A percentile compares a stretch with the other conserved stretches of the same genome.
phyloP scores from a whole-genome alignment of 2,113 vertebrate species.

The Sylvilagus bachmani region DNA sequence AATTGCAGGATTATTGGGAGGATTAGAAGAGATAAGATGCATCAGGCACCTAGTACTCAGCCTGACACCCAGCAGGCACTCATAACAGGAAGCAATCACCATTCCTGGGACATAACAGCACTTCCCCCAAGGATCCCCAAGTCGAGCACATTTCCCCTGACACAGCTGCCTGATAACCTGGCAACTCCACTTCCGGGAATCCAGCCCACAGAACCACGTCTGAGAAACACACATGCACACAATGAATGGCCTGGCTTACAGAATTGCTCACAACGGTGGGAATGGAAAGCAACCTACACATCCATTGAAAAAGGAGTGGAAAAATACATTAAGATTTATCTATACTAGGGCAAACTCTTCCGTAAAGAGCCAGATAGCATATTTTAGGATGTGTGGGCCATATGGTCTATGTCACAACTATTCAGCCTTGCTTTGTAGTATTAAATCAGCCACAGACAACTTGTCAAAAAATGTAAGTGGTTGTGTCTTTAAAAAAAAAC shows the following conservation, averaged over 20 bases:
- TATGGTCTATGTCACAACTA: not conserved
- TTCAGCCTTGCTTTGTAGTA: not conserved
- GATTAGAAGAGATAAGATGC: not conserved
- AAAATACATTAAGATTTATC: slow-evolving; percentile 35
- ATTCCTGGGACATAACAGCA: slow-evolving; percentile 1
- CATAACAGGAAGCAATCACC: not conserved
- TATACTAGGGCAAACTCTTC: not conserved
- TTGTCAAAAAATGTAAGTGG: not conserved
- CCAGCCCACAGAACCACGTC: not conserved
- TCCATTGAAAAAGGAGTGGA: not conserved
- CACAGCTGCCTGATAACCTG: not conserved
- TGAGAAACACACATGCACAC: not conserved
- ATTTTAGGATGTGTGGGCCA: not conserved
- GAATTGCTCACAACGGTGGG: not conserved
- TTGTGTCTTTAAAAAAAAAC: not conserved
- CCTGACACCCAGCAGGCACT: not conserved
- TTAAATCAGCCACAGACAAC: not conserved
- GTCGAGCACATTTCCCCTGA: not conserved
- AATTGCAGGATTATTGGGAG: not conserved
- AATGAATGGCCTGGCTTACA: not conserved
- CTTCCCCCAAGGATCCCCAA: not conserved
- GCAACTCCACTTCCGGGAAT: not conserved
- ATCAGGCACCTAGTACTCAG: not conserved
- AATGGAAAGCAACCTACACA: not conserved
- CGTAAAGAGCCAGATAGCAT: not conserved